Conservation (phyloP, 2,797 vertebrate species). For the Oryzias sinensis region DNA sequence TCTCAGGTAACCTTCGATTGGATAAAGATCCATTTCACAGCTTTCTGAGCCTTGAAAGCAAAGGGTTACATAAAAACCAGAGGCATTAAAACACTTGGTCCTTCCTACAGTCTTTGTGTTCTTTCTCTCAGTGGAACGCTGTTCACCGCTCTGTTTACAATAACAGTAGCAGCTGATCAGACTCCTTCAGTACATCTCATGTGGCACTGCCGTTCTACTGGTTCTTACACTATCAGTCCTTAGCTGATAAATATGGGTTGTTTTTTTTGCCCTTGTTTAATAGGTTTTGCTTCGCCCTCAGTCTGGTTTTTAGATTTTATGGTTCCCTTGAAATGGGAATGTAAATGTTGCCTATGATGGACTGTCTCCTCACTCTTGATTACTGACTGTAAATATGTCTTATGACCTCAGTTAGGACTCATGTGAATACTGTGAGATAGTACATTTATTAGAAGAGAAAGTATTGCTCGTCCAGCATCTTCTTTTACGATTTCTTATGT, state of each 20-base stretch:
- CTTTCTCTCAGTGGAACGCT: conserved; percentile 9
- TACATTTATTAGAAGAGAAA: background rate
- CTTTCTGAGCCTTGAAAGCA: conserved; percentile 20
- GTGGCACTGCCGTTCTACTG: conserved; percentile 48
- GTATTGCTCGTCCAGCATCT: conserved; percentile 1
- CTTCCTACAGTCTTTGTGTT: conserved; percentile 4
- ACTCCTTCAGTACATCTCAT: conserved; percentile 40
- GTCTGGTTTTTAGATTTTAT: background rate
- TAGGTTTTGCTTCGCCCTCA: conserved; percentile 30
- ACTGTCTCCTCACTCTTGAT: conserved; percentile 19
- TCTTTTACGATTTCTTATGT: conserved; percentile 1
- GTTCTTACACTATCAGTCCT: conserved; percentile 26
- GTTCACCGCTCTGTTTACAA: conserved; percentile 60
- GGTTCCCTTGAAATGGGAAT: conserved; percentile 21
- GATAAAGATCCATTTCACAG: conserved; percentile 6
- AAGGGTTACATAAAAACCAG: conserved; percentile 30
- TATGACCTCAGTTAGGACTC: conserved; percentile 13
- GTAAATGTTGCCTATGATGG: conserved; percentile 47
- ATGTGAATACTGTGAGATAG: conserved; percentile 19
- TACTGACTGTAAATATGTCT: conserved; percentile 38
- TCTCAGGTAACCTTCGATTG: conserved; percentile 1
- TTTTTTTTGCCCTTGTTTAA: conserved; percentile 27
- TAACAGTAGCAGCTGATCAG: conserved; percentile 43
- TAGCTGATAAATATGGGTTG: conserved; percentile 25
- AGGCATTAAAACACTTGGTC: conserved; percentile 27